Evolutionary conservation across 35 echinoderm and acorn worm species (phyloP), one percentile per base, ranked within the genome.

Genomic region (Acanthaster planci): DNA sequence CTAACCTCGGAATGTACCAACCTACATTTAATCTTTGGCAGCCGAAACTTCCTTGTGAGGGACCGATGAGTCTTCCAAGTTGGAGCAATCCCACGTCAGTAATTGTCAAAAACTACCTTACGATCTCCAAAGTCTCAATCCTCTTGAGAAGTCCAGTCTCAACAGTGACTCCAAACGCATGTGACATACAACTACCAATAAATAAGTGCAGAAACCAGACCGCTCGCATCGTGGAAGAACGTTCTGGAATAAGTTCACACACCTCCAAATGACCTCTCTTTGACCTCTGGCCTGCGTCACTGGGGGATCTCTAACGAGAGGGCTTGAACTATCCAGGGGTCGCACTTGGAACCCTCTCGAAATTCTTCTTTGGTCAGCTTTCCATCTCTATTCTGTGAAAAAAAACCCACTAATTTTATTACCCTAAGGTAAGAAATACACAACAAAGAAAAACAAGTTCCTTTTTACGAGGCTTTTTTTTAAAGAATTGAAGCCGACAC

Each of bases 351-450:
- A 4, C 95, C 95, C 76, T 97, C 91, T 38, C 93, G 80, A 56
- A 97, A 97, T 52, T 97, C 95, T 39, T 97, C 95, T 78, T 97
- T 93, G 15, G 95, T 93, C 47, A 97, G 85, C 80, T 38, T 90
- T 51, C 79, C 67, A 52, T 97, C 85, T 82, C 57, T 68, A 79
- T 93, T 92, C 91, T 93, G 77, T 38, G 59, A 50, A 47, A n/a
- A n/a, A n/a, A n/a, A n/a, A n/a, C n/a, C n/a, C n/a, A n/a, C 7
- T 77, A 37, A 77, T 8, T 15, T 38, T 38, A 57, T 57, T 57
- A n/a, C 12, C 12, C 12, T 57, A 14, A 14, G 55, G 55, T 57
- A n/a, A 57, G 22, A 57, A 57, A 57, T 57, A 57, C 12, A 57
- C 22, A 57, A 57, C 22, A n/a, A 57, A 57, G 12, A 57, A n/a